A percentile compares a stretch with the other conserved stretches of the same genome.
Evolutionary conservation across 2,888 invertebrate genomes (phyloP).

Genomic region (Suillia variegata): DNA sequence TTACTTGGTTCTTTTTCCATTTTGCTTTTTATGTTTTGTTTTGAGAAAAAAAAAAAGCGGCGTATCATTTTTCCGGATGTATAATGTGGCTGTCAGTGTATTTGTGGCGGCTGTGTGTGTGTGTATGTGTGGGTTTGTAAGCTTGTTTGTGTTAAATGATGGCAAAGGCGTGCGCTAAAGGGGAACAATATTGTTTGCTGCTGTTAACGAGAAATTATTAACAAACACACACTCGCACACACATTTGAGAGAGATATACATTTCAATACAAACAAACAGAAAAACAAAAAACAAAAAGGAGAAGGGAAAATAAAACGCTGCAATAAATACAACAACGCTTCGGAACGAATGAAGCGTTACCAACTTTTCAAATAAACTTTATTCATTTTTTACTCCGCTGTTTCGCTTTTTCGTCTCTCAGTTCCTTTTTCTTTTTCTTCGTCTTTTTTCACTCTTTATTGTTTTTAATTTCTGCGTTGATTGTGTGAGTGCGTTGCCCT

Average conservation of each 20-base stretch:
- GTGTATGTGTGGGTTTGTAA: background rate
- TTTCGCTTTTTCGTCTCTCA: too few species aligned
- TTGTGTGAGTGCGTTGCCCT: slow-evolving; percentile 49
- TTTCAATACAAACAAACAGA: slow-evolving; percentile 17
- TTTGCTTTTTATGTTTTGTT: background rate
- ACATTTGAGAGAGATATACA: background rate
- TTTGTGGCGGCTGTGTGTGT: background rate
- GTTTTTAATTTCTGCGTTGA: slow-evolving; percentile 17
- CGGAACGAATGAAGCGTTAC: slow-evolving; percentile 25
- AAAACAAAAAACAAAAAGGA: slow-evolving; percentile 20
- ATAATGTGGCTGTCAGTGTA: background rate
- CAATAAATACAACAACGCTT: slow-evolving; percentile 2
- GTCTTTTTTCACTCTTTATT: slow-evolving; percentile 2
- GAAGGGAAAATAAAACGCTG: too few species aligned
- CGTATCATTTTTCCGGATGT: background rate
- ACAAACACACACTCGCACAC: slow-evolving; percentile 9
- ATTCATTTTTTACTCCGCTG: slow-evolving; percentile 26
- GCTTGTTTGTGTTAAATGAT: too few species aligned
- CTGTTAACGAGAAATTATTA: slow-evolving; percentile 34
- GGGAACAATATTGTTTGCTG: slow-evolving; percentile 12
- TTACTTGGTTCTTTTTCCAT: background rate
- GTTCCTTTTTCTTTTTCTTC: slow-evolving; percentile 29
- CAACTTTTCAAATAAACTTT: slow-evolving; percentile 48
- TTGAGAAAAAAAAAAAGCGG: background rate
- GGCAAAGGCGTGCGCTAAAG: background rate